A percentile compares a stretch with the other conserved stretches of the same genome.
Conservation (phyloP, 2,113 vertebrate genomes). For the Malaclemys terrapin region DNA sequence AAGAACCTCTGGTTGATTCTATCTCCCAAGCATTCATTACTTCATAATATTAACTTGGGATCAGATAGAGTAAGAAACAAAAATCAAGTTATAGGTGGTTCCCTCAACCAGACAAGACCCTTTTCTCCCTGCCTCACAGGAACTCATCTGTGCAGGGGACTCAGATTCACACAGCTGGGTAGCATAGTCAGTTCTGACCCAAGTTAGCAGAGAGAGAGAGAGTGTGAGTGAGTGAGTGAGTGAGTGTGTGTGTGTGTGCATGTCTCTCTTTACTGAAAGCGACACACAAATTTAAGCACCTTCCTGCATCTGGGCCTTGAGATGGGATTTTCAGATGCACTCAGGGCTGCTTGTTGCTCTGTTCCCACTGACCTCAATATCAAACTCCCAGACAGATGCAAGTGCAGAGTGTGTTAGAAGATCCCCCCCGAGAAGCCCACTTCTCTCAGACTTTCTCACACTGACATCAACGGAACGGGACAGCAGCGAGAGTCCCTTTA, state of each 20-base stretch:
- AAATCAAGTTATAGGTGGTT: neutral
- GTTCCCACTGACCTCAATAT: neutral
- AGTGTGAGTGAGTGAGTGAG: too few relatives aligned
- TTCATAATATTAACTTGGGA: neutral
- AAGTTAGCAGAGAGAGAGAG: neutral
- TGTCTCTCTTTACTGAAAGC: neutral
- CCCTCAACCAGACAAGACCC: neutral
- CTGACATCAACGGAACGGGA: neutral
- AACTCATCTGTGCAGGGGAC: neutral
- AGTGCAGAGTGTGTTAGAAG: neutral
- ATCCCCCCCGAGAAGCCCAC: neutral
- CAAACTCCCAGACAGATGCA: neutral
- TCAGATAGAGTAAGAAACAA: conserved; percentile 10
- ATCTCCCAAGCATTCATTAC: neutral
- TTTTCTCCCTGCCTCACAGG: neutral
- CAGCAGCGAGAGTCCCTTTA: neutral
- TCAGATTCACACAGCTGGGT: neutral
- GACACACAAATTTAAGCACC: neutral
- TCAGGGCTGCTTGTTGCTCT: neutral
- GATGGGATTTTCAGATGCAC: neutral
- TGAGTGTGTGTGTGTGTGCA: too few relatives aligned
- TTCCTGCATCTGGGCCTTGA: neutral
- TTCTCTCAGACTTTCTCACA: neutral
- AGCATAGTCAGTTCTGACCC: neutral
- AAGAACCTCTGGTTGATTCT: neutral